Percentiles rank a stretch among this genome's conserved stretches.
phyloP scores from a whole-genome alignment of 1,140 invertebrate species.

The Drosophila sp. region DNA sequence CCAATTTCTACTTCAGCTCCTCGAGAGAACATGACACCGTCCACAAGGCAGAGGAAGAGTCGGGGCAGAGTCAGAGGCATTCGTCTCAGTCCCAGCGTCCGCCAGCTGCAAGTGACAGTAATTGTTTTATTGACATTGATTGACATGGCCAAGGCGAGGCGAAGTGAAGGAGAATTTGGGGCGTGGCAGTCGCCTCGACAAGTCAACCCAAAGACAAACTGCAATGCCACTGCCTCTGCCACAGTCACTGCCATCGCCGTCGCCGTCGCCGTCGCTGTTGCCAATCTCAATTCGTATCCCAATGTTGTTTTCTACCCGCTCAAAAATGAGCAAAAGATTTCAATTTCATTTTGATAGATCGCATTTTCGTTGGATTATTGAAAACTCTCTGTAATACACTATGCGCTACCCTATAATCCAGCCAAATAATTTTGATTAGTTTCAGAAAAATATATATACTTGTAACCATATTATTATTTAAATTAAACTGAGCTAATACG shows the following conservation, averaged over 20 bases:
- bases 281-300: constrained; percentile 57
- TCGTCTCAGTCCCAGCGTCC: constrained; percentile 43
- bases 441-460: no score
- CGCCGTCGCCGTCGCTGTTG: constrained; percentile 30
- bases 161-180: background rate
- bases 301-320: constrained; percentile 47
- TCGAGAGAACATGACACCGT: constrained; percentile 70
- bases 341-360: constrained; percentile 83
- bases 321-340: constrained; percentile 83
- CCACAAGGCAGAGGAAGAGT: constrained; percentile 35
- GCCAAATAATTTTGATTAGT: no score
- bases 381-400: constrained; percentile 1
- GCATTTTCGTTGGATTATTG: constrained; percentile 42
- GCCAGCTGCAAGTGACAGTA: constrained; percentile 83
- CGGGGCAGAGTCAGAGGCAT: constrained; percentile 17
- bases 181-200: constrained; percentile 39
- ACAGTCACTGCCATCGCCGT: no score
- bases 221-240: constrained; percentile 56
- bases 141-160: constrained; percentile 62
- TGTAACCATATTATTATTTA: no score
- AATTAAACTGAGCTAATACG: no score
- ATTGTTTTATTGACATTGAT: constrained; percentile 84
- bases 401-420: constrained; percentile 19
- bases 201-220: constrained; percentile 81
- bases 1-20: constrained; percentile 37